These are phyloP conservation scores for Neolamprologus variostigma DNA, from an alignment of 2,113 vertebrate species.

Conservation along the genomic window DNA sequence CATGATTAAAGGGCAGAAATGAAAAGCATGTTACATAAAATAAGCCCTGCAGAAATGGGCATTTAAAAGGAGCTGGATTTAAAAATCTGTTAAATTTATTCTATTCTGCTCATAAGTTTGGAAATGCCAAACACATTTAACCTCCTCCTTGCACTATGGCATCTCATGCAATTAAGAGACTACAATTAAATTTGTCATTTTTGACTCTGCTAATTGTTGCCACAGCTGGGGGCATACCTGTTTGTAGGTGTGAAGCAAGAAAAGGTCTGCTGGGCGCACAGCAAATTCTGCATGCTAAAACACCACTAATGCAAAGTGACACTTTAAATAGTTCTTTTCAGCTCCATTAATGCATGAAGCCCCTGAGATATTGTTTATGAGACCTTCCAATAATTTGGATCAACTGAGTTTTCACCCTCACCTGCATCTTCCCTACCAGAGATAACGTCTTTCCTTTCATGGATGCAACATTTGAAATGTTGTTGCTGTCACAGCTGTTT, in stretches of 20 bases:
- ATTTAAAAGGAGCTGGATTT: background rate
- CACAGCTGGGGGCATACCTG: background rate
- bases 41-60: background rate
- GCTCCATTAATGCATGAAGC: background rate
- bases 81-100: background rate
- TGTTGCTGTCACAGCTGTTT: constrained; percentile 18
- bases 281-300: background rate
- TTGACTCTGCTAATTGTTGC: background rate
- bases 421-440: background rate
- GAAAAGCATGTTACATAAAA: background rate
- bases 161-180: background rate
- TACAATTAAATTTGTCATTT: constrained; percentile 21
- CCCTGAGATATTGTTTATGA: background rate
- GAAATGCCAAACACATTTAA: background rate
- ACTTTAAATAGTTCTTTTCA: constrained; percentile 1
- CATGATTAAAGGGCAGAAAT: background rate
- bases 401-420: background rate
- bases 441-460: background rate
- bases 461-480: constrained; percentile 15
- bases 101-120: background rate
- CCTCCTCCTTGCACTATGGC: background rate
- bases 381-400: constrained; percentile 6
- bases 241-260: constrained; percentile 1
- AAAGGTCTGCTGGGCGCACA: background rate
- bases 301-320: constrained; percentile 8